These are phyloP conservation scores for Phyllostomus discolor DNA, from an alignment of 2,113 vertebrate species.

Conservation along the genomic window DNA sequence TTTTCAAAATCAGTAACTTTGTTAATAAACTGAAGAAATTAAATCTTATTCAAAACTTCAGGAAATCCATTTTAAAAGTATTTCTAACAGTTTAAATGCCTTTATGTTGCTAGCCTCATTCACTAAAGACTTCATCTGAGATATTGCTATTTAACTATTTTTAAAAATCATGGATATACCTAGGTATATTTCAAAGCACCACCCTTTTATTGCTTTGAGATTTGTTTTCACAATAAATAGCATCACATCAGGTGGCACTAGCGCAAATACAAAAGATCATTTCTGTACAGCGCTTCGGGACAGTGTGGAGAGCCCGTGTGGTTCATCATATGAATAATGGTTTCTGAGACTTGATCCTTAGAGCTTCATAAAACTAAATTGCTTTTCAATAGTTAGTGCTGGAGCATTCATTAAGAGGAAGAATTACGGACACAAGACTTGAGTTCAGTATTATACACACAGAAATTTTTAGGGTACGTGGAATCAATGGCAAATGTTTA, in stretches of 20 bases:
- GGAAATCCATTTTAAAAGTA: not conserved
- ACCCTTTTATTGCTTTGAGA: not conserved
- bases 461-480: not conserved
- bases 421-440: not conserved
- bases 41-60: not conserved
- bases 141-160: not conserved
- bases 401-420: not conserved
- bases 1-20: not conserved
- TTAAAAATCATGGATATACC: not conserved
- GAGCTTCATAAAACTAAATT: slow-evolving; percentile 62
- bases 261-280: not conserved
- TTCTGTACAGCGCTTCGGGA: not conserved
- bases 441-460: not conserved
- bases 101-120: not conserved
- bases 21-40: not conserved
- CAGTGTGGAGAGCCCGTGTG: slow-evolving; percentile 40
- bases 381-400: slow-evolving; percentile 54
- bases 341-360: slow-evolving; percentile 37
- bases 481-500: slow-evolving; percentile 23
- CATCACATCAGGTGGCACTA: not conserved
- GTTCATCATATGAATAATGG: slow-evolving; percentile 41
- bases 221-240: not conserved
- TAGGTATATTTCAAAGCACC: not conserved
- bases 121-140: not conserved
- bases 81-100: not conserved